Percentiles rank a stretch among this genome's conserved stretches.
Conservation (phyloP, 2,888 invertebrate genomes). For the Sinotaia quadrata region DNA sequence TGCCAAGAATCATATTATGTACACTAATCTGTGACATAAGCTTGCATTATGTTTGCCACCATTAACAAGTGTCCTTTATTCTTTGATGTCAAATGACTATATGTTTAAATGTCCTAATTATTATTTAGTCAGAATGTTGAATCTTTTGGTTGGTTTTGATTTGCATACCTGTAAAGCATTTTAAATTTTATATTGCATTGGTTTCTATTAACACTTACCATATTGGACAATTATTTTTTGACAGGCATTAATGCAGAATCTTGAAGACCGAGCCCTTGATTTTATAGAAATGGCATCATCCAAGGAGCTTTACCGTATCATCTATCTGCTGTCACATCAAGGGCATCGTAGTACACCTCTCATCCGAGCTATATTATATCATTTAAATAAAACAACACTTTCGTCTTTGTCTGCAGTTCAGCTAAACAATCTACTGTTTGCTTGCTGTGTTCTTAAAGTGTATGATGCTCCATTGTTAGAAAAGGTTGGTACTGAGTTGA, state of each 20-base stretch:
- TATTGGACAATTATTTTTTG: too few species aligned
- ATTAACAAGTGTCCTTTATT: too few species aligned
- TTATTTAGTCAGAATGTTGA: too few species aligned
- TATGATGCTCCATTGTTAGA: constrained; percentile 31
- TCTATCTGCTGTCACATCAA: constrained; percentile 36
- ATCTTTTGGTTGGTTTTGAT: too few species aligned
- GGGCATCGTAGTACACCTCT: constrained; percentile 36
- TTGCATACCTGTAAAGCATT: too few species aligned
- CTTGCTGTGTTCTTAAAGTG: constrained; percentile 30
- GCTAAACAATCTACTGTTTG: constrained; percentile 35
- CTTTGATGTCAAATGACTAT: too few species aligned
- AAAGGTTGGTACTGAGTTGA: constrained; percentile 21
- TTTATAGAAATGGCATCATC: constrained; percentile 32
- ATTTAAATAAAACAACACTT: constrained; percentile 32
- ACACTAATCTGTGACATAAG: too few species aligned
- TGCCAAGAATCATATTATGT: too few species aligned
- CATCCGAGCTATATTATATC: constrained; percentile 35
- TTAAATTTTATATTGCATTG: too few species aligned
- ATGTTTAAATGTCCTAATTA: too few species aligned
- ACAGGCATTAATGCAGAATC: constrained; percentile 20
- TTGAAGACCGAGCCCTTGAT: constrained; percentile 38
- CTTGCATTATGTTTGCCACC: too few species aligned
- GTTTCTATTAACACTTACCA: too few species aligned
- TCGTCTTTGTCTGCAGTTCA: constrained; percentile 30
- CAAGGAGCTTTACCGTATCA: constrained; percentile 38